A percentile compares a stretch with the other conserved stretches of the same genome.
Evolutionary conservation across 2,113 vertebrate genomes (phyloP).

Genomic region (Crotophaga sulcirostris): DNA sequence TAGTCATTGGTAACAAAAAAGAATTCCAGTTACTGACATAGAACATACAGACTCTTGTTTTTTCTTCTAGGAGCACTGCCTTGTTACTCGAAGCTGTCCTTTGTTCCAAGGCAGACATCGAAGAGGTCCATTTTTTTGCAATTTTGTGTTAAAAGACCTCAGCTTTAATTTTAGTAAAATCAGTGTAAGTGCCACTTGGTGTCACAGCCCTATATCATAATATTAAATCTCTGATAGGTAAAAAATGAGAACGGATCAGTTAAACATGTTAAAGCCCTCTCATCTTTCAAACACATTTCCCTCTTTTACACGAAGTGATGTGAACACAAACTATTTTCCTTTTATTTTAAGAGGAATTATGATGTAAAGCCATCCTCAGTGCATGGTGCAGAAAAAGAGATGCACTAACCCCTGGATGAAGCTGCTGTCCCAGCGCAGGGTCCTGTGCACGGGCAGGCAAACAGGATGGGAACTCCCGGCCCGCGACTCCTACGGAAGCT

Average conservation of each 20-base stretch:
- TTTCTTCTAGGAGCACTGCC: not conserved
- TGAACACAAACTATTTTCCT: not conserved
- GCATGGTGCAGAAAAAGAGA: not conserved
- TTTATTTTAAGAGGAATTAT: not conserved
- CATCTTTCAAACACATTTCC: not conserved
- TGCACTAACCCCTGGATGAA: not conserved
- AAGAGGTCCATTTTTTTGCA: not conserved
- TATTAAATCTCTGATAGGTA: not conserved
- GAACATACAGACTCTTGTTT: not conserved
- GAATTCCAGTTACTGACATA: not conserved
- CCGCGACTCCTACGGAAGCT: not conserved
- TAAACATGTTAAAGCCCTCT: not conserved
- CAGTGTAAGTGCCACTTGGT: not conserved
- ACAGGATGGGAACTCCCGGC: not conserved
- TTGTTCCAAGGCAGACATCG: not conserved
- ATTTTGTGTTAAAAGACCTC: not conserved
- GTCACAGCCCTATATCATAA: not conserved
- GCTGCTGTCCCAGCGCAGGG: not conserved
- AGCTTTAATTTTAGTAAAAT: not conserved
- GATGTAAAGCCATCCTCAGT: not conserved
- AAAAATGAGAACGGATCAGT: not conserved
- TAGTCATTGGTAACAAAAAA: not conserved
- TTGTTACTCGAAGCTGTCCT: not conserved
- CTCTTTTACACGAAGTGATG: not conserved
- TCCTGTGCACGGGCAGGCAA: rapidly evolving